Evolutionary conservation across 2,113 vertebrate species (phyloP), one percentile per base, ranked within the genome.

Genomic region (Scartelaos histophorus): DNA sequence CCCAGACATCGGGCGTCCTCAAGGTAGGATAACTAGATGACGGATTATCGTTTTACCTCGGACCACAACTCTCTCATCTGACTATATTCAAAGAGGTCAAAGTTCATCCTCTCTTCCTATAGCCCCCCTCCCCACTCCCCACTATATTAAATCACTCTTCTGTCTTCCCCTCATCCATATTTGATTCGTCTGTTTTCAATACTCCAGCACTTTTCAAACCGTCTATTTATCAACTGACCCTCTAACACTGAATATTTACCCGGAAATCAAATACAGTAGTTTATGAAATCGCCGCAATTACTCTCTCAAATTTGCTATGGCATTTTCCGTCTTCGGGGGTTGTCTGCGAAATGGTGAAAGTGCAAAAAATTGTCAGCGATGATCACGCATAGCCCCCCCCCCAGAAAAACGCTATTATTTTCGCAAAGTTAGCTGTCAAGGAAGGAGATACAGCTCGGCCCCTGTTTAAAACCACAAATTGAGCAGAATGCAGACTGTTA

Each of bases 61-160:
- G 21, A 21, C 51, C 51, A 10, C 51, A 21, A 54, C 51, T 54
- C 51, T 19, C 47, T 54, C 51, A n/a, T 54, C 51, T 92, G 93
- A 95, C 94, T 94, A 93, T 94, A 93, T 95, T 92, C 93, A 93
- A 90, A 54, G 66, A 86, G 95, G 95, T 93, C 95, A 96, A 87
- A 95, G 94, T 94, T 95, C 92, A 71, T 6, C 94, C 93, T 95
- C 91, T 90, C 90, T 45, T 17, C 70, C 67, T 51, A 12, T 7
- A 19, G 7, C 74, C 10, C 65, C 65, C 75, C 80, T 38, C 92
- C 90, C 90, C 51, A 54, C 1, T n/a, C 51, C 19, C 51, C 92
- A 91, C 94, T 93, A 95, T 95, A 96, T 97, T 96, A 97, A 98
- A 98, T 98, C 96, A 97, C 95, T 93, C 92, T 94, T 95, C 95